A percentile compares a stretch with the other conserved stretches of the same genome.
Conservation (phyloP, 2,888 invertebrate genomes). For the Cacoxenus indagator region DNA sequence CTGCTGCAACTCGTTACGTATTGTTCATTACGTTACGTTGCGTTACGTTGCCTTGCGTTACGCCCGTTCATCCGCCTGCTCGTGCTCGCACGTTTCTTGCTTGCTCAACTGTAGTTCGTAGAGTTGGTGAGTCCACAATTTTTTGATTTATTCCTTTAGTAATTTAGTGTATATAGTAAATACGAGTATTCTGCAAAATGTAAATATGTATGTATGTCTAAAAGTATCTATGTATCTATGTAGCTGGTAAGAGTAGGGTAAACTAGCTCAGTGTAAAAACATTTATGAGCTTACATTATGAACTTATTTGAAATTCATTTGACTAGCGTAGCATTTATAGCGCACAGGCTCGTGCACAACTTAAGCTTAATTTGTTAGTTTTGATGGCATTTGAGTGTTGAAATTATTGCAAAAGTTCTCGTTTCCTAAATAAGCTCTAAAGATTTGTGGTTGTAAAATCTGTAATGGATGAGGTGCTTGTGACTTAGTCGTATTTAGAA, state of each 20-base stretch:
- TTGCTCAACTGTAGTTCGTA: conserved; percentile 59
- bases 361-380: conserved; percentile 1
- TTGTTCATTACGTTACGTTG: neutral
- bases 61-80: neutral
- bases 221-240: neutral
- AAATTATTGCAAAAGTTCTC: too few relatives aligned
- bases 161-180: neutral
- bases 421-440: too few relatives aligned
- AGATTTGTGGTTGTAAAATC: too few relatives aligned
- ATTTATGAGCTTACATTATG: neutral
- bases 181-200: neutral
- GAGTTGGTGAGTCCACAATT: conserved; percentile 52
- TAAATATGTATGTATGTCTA: neutral
- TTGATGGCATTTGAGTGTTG: neutral
- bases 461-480: too few relatives aligned
- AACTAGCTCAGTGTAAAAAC: neutral
- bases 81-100: conserved; percentile 1
- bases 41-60: conserved; percentile 11
- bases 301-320: neutral
- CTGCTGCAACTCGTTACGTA: neutral
- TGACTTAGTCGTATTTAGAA: too few relatives aligned
- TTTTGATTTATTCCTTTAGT: neutral
- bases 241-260: neutral
- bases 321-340: neutral
- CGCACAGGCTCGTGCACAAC: neutral